These are phyloP conservation scores for Ostrea denselamellosa DNA, from an alignment of 1,140 invertebrate species.

Conservation along the genomic window DNA sequence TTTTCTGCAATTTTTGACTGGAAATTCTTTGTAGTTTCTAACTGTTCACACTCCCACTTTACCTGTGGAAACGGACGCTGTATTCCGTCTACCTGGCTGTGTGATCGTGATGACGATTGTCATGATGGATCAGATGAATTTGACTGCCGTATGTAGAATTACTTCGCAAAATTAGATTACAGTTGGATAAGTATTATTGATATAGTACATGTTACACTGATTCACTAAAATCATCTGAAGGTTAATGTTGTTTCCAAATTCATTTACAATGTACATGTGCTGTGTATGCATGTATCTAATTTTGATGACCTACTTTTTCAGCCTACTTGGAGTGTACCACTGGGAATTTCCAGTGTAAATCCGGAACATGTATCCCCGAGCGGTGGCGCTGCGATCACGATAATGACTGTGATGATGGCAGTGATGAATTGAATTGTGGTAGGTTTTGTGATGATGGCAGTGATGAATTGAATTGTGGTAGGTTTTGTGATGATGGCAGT, in stretches of 20 bases:
- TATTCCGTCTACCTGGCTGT: conserved; percentile 95
- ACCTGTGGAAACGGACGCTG: conserved; percentile 87
- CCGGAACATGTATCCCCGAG: conserved; percentile 65
- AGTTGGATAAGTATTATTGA: no score
- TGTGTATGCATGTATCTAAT: no score
- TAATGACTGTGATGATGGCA: conserved; percentile 79
- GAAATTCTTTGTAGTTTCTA: not conserved
- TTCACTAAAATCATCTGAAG: no score
- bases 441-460: no score
- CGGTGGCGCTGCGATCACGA: conserved; percentile 68
- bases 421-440: conserved; percentile 55
- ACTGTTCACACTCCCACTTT: conserved; percentile 16
- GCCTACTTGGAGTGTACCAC: conserved; percentile 71
- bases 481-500: no score
- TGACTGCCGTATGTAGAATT: conserved; percentile 59
- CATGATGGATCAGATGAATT: conserved; percentile 93
- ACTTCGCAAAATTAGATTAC: not conserved
- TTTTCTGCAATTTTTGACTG: no score
- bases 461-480: no score
- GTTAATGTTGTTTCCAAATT: no score
- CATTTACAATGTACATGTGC: no score
- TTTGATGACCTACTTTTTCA: conserved; percentile 41
- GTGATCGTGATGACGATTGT: conserved; percentile 96
- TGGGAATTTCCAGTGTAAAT: conserved; percentile 93
- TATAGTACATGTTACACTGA: no score